Evolutionary conservation across 2,888 invertebrate genomes (phyloP), one percentile per base, ranked within the genome.

Genomic region (Volucella zonaria): DNA sequence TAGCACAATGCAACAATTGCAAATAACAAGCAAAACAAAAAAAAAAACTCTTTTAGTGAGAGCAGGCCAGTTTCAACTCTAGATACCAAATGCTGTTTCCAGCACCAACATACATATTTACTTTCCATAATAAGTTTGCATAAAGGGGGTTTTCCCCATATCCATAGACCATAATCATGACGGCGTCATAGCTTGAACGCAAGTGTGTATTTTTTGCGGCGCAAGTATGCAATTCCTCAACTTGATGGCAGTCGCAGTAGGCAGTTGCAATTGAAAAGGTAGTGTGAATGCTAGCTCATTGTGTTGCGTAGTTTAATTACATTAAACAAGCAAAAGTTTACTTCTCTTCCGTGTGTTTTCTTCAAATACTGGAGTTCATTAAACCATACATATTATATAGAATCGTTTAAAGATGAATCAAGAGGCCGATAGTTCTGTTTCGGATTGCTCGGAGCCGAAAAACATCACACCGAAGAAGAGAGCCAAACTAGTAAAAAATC

Each of bases 371-470:
- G 40, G 10, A 59, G 15, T 43, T 59, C 15, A 59, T 43, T 59
- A 11, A 43, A 59, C 14, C 11, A 43, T 18, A 59, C 14, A 38
- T 56, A 56, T 43, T n/a, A n/a, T n/a, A n/a, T 59, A 18, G 15
- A 59, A 59, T 42, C 59, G 11, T 59, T 43, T 15, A 43, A 43
- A 42, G 59, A 59, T 59, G 43, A 59, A 59, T 43, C 43, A 59
- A 59, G 18, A 42, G 9, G 56, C 40, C 42, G 59, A 43, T 43
- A 59, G 43, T 59, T 15, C 18, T 43, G 43, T 59, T 59, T 59
- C 42, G 59, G 59, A 59, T 59, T 59, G 59, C 11, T 4, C 14
- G 54, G 54, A n/a, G n/a, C n/a, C n/a, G n/a, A n/a, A n/a, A n/a
- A n/a, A n/a, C n/a, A n/a, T n/a, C n/a, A n/a, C n/a, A 54, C 11